Evolutionary conservation across 2,113 vertebrate genomes (phyloP), one percentile per base, ranked within the genome.

Genomic region (Ardeotis arabs): DNA sequence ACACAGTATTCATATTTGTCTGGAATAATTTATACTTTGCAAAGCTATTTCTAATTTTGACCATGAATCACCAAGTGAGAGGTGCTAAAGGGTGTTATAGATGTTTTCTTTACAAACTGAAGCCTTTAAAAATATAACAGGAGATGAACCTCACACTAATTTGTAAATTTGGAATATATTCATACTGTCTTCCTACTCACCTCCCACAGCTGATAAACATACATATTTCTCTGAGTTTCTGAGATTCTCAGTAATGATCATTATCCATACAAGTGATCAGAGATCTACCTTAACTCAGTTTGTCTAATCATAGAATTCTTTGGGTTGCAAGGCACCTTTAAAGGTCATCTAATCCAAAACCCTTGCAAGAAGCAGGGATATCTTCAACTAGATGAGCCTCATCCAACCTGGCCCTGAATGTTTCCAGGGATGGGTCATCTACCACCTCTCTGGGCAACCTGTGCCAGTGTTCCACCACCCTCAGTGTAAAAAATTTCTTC

Each of bases 41-140:
- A 92, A 91, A 96, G 24, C 28, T 89, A 72, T 80, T 92, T 85
- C 56, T 93, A 89, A 87, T 94, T 94, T 95, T 92, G 62, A 59
- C 63, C 3, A 10, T 93, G 50, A 28, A 55, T 83, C 47, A 63
- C 39, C 55, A 86, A 67, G 33, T 73, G 22, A 93, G 64, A 96
- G 47, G 63, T 93, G 60, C 3, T 72, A 93, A 90, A 86, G 35
- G 3, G 22, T 87, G 49, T 55, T 90, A 60, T 44, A 68, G 31
- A 78, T 84, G 21, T 39, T 92, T 94, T 90, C 76, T 59, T 90
- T 74, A n/a, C 9, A 75, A 74, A 89, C 7, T 28, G 28, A 94
- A 89, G 9, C 12, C 21, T 93, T 90, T 60, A 64, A 75, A 94
- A 93, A 64, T 35, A 4, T 49, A 56, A 74, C 10, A 66, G 7